Evolutionary conservation across 1,140 invertebrate genomes (phyloP).

Genomic region (Contarinia nasturtii): DNA sequence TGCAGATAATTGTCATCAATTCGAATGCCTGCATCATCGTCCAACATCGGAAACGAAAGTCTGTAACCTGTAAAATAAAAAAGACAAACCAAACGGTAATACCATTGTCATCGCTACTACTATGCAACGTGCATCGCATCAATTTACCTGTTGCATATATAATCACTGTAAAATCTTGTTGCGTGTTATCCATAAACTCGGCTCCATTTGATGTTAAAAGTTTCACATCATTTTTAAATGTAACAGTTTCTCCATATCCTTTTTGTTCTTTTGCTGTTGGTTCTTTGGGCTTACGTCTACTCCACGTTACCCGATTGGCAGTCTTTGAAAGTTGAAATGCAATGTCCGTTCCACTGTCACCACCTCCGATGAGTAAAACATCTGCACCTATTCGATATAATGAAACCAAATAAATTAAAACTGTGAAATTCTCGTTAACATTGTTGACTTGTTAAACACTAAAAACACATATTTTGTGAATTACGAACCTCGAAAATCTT

Average conservation of each 20-base stretch:
- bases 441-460: no score
- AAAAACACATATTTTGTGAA: no score
- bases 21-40: constrained; percentile 31
- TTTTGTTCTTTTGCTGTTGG: no score
- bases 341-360: constrained; percentile 83
- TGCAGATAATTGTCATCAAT: constrained; percentile 40
- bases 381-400: constrained; percentile 12
- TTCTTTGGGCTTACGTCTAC: no score
- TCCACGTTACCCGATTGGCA: no score
- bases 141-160: constrained; percentile 66
- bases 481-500: constrained; percentile 42
- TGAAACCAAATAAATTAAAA: no score
- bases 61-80: constrained; percentile 29
- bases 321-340: no score
- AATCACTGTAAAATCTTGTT: constrained; percentile 41
- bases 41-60: constrained; percentile 45
- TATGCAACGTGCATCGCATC: no score
- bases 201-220: constrained; percentile 29
- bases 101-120: no score
- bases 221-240: constrained; percentile 37
- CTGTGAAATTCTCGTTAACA: no score
- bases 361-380: constrained; percentile 67
- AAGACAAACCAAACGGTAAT: no score
- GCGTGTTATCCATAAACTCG: constrained; percentile 37
- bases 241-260: no score